phyloP scores from a whole-genome alignment of 2,888 invertebrate species.

The Chymomyza fuscimana region DNA sequence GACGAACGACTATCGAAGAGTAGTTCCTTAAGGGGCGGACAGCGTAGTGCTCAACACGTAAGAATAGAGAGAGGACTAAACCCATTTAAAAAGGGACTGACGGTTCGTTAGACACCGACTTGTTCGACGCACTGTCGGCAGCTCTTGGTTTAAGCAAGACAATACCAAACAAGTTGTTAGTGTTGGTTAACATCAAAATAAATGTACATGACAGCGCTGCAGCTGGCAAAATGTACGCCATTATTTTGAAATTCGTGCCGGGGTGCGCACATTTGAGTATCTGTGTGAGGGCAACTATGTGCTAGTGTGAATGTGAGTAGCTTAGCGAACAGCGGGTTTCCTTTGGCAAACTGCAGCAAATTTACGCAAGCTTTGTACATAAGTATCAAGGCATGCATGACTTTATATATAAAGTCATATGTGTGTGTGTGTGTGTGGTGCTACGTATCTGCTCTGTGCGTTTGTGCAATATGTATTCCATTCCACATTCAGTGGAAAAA shows the following conservation, averaged over 20 bases:
- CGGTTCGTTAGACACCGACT: too few species aligned
- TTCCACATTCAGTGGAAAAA: conserved; percentile 31
- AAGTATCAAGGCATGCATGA: neutral
- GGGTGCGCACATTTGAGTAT: neutral
- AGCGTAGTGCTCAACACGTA: too few species aligned
- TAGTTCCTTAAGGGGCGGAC: too few species aligned
- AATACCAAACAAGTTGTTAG: conserved; percentile 3
- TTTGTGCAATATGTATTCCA: neutral
- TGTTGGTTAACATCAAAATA: conserved; percentile 13
- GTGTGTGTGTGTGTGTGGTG: neutral
- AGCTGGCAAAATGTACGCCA: neutral
- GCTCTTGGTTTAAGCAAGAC: conserved; percentile 1
- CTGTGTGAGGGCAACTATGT: neutral
- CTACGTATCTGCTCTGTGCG: neutral
- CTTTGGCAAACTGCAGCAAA: neutral
- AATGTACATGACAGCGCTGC: conserved; percentile 24
- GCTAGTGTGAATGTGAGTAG: neutral
- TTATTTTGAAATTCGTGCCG: neutral
- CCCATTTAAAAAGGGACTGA: too few species aligned
- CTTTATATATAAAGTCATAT: neutral
- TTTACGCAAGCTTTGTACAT: neutral
- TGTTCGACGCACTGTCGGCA: too few species aligned
- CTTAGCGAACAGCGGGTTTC: neutral
- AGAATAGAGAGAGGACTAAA: too few species aligned
- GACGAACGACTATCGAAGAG: too few species aligned